phyloP scores from a whole-genome alignment of 2,113 vertebrate species.

The Anthoscopus minutus region DNA sequence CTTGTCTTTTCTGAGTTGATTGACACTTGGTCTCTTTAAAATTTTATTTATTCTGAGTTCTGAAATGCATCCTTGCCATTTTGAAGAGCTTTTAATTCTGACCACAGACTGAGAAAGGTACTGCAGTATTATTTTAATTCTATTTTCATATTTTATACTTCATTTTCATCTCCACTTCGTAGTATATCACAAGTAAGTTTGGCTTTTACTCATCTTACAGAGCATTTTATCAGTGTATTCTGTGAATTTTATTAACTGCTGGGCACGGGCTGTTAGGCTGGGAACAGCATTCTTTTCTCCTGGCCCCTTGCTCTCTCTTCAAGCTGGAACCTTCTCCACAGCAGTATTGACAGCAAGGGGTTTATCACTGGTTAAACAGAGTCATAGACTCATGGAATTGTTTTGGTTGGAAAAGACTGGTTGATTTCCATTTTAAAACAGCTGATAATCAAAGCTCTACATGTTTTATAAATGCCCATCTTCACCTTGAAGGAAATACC shows the following conservation, averaged over 20 bases:
- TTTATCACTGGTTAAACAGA: neutral
- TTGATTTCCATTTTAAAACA: constrained; percentile 19
- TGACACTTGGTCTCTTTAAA: neutral
- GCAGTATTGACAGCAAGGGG: neutral
- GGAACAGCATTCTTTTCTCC: neutral
- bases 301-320: neutral
- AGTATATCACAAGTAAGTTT: constrained; percentile 8
- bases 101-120: constrained; percentile 41
- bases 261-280: neutral
- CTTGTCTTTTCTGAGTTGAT: neutral
- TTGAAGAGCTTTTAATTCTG: constrained; percentile 45
- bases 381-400: neutral
- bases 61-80: constrained; percentile 29
- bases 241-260: neutral
- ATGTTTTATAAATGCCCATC: neutral
- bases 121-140: constrained; percentile 45
- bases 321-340: neutral
- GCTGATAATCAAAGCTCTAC: neutral
- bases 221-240: constrained; percentile 17
- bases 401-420: neutral
- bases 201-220: constrained; percentile 32
- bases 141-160: constrained; percentile 34
- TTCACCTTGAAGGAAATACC: neutral
- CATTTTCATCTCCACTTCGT: constrained; percentile 36
- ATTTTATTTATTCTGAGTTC: constrained; percentile 22